These are phyloP conservation scores for Tetrax tetrax DNA, from an alignment of 2,113 vertebrate species.

Conservation along the genomic window DNA sequence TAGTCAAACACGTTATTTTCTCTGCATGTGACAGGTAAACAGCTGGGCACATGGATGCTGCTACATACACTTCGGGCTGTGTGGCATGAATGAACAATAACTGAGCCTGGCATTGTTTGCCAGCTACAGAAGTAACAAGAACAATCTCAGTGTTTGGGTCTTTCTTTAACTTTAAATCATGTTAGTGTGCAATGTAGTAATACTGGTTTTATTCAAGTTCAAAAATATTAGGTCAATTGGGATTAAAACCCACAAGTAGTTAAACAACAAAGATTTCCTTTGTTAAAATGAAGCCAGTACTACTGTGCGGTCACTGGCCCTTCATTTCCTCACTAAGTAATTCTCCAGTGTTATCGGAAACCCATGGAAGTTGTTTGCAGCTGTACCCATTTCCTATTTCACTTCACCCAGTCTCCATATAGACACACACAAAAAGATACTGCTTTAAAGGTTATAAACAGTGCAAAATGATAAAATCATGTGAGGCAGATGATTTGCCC, in stretches of 20 bases:
- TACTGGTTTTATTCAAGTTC: not conserved
- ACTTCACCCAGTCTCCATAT: constrained; percentile 63
- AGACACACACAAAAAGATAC: constrained; percentile 48
- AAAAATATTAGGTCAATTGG: not conserved
- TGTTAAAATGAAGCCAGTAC: constrained; percentile 35
- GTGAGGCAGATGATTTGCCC: not conserved
- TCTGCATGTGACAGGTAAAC: not conserved
- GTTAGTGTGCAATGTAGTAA: not conserved
- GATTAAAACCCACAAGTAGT: constrained; percentile 22
- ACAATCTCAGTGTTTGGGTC: not conserved
- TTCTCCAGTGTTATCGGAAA: constrained; percentile 76
- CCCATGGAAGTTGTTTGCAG: constrained; percentile 85
- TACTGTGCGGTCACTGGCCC: not conserved
- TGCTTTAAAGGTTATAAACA: constrained; percentile 34
- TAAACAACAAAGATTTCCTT: constrained; percentile 51
- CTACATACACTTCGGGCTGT: fast-evolving
- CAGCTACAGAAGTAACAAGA: not conserved
- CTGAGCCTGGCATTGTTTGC: not conserved
- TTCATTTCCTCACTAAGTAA: constrained; percentile 65
- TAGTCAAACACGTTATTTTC: not conserved
- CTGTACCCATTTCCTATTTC: constrained; percentile 82
- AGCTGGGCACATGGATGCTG: not conserved
- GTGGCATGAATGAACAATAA: not conserved
- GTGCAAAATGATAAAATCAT: constrained; percentile 44
- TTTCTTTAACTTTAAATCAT: constrained; percentile 3